These are phyloP conservation scores for Entelurus aequoreus DNA, from an alignment of 2,113 vertebrate species.

Conservation along the genomic window DNA sequence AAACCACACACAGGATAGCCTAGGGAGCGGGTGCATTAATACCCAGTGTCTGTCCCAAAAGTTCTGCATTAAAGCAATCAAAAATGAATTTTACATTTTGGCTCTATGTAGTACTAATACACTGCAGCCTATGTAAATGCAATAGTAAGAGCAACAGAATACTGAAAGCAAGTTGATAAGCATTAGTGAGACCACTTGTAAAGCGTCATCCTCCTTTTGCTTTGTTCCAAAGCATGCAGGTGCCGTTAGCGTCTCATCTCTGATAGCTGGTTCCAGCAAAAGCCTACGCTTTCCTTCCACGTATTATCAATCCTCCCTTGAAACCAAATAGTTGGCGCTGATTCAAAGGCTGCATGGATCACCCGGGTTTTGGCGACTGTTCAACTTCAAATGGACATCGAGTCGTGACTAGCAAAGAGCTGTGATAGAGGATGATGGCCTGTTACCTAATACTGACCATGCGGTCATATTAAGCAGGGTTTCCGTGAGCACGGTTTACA, in stretches of 20 bases:
- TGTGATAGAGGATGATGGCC: conserved; percentile 16
- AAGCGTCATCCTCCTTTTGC: neutral
- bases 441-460: conserved; percentile 8
- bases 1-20: conserved; percentile 11
- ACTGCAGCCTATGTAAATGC: conserved; percentile 26
- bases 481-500: neutral
- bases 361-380: conserved; percentile 34
- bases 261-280: conserved; percentile 15
- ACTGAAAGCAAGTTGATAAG: conserved; percentile 27
- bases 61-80: conserved; percentile 14
- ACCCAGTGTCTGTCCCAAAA: conserved; percentile 10
- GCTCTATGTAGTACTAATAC: conserved; percentile 3
- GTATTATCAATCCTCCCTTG: conserved; percentile 26
- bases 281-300: conserved; percentile 14
- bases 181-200: conserved; percentile 26
- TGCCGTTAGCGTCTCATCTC: conserved; percentile 3
- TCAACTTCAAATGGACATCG: conserved; percentile 34
- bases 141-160: conserved; percentile 15
- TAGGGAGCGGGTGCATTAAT: conserved; percentile 9
- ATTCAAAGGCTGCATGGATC: conserved; percentile 44
- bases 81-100: conserved; percentile 18
- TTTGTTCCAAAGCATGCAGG: neutral
- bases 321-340: conserved; percentile 44
- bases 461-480: neutral
- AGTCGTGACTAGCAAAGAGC: conserved; percentile 50